phyloP scores from a whole-genome alignment of 2,888 invertebrate genomes.

The Mythimna impura region DNA sequence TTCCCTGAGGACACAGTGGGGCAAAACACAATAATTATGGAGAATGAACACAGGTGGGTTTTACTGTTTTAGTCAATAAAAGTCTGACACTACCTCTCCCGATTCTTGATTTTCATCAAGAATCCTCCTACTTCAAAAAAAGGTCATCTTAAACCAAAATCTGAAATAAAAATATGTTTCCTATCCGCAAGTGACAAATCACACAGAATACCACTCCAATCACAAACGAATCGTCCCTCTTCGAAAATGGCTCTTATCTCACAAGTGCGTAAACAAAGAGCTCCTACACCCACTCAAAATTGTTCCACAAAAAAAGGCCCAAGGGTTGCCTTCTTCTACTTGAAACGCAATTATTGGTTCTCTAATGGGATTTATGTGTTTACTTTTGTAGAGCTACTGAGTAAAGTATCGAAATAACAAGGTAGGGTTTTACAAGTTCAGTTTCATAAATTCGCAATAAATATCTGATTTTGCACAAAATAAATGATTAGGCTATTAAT shows the following conservation, averaged over 20 bases:
- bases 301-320: conserved; percentile 72
- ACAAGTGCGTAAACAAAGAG: conserved; percentile 79
- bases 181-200: conserved; percentile 46
- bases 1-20: too few relatives aligned
- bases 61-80: too few relatives aligned
- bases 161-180: conserved; percentile 14
- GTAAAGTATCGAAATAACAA: conserved; percentile 4
- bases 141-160: conserved; percentile 15
- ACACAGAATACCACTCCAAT: conserved; percentile 52
- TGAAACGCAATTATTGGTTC: conserved; percentile 79
- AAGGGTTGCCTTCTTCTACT: conserved; percentile 69
- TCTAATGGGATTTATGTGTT: conserved; percentile 69
- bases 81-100: too few relatives aligned
- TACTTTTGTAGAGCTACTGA: conserved; percentile 32
- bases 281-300: conserved; percentile 77
- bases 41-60: too few relatives aligned
- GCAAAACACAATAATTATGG: too few relatives aligned
- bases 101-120: too few relatives aligned
- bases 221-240: conserved; percentile 56
- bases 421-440: not conserved
- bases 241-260: conserved; percentile 67
- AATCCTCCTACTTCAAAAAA: not conserved
- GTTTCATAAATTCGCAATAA: conserved; percentile 5
- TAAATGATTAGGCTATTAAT: not conserved
- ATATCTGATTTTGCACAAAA: not conserved